Conservation (phyloP, 2,888 invertebrate genomes). For the Stenurella melanura region DNA sequence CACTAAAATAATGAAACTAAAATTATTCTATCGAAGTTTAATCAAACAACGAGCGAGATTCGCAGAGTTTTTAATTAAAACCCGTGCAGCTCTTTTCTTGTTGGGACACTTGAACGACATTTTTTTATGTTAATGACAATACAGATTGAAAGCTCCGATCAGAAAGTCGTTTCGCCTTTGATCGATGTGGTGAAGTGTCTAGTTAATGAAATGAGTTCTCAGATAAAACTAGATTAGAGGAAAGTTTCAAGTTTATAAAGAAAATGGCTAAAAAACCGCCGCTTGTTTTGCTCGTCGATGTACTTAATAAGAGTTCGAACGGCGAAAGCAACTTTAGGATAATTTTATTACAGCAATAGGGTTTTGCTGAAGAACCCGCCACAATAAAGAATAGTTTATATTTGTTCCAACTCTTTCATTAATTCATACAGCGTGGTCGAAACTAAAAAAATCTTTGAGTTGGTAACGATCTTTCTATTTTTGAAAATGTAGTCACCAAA, state of each 20-base stretch:
- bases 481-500: too few relatives aligned
- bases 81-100: background rate
- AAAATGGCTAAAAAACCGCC: background rate
- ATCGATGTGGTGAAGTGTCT: constrained; percentile 3
- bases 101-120: background rate
- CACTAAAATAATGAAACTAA: background rate
- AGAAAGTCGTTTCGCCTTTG: constrained; percentile 3
- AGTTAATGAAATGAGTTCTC: constrained; percentile 8
- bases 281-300: background rate
- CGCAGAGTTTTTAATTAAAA: constrained; percentile 13
- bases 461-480: too few relatives aligned
- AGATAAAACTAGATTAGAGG: background rate
- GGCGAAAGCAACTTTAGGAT: background rate
- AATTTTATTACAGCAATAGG: background rate
- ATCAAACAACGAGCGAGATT: background rate
- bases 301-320: background rate
- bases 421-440: too few relatives aligned
- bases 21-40: background rate
- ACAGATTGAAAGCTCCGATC: constrained; percentile 14
- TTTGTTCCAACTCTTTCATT: too few relatives aligned
- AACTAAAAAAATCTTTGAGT: too few relatives aligned
- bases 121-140: constrained; percentile 1
- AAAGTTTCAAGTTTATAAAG: background rate
- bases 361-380: background rate
- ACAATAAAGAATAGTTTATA: too few relatives aligned